Evolutionary conservation across 30 jellyfish, hydroid and myxozoan genomes (phyloP).

Genomic region (Aurelia sp.): DNA sequence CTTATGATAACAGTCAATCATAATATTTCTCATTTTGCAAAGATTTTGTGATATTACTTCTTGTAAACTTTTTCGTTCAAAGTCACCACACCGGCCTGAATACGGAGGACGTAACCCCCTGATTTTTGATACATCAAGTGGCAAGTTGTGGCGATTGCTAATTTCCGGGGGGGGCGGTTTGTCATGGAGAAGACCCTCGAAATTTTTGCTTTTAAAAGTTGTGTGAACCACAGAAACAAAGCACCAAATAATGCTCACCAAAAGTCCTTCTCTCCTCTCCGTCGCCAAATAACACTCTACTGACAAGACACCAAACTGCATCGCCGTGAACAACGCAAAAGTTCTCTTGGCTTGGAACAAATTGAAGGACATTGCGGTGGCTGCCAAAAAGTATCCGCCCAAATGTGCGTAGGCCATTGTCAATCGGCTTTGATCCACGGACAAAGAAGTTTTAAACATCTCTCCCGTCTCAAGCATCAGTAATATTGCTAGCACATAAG

Average conservation of each 20-base stretch:
- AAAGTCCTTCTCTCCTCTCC: slow-evolving; percentile 33
- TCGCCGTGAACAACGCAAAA: slow-evolving; percentile 76
- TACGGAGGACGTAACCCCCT: no score
- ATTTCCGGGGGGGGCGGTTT: no score
- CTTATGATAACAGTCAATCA: not conserved
- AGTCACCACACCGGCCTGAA: no score
- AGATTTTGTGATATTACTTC: no score
- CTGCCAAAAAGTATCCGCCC: slow-evolving; percentile 81
- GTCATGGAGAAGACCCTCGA: no score
- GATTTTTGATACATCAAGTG: no score
- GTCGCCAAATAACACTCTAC: slow-evolving; percentile 63
- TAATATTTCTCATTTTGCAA: not conserved
- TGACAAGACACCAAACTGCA: slow-evolving; percentile 56
- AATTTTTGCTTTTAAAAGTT: no score
- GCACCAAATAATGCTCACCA: slow-evolving; percentile 19
- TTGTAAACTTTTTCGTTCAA: no score
- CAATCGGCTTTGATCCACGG: slow-evolving; percentile 22
- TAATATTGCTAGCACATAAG: slow-evolving; percentile 87
- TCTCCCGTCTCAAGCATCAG: slow-evolving; percentile 92
- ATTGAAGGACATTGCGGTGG: slow-evolving; percentile 91
- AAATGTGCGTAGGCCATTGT: slow-evolving; percentile 72
- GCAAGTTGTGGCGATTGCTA: no score
- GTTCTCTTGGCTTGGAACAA: slow-evolving; percentile 73
- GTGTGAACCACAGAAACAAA: no score
- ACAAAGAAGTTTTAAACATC: slow-evolving; percentile 30